Evolutionary conservation across 2,113 vertebrate genomes (phyloP).

Genomic region (Callospermophilus lateralis): DNA sequence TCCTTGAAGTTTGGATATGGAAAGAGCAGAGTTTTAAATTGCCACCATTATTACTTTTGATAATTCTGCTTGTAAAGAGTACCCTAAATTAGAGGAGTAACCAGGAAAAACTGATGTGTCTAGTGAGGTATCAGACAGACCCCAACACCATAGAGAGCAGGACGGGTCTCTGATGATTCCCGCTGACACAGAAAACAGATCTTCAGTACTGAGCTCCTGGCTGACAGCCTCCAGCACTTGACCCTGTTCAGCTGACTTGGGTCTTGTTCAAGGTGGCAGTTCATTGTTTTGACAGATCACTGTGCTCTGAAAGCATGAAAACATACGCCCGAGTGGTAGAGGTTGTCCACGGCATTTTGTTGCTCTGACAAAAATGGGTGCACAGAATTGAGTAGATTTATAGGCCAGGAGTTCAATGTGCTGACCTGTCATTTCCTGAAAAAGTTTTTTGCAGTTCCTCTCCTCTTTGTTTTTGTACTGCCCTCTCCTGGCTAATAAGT

Average conservation of each 20-base stretch:
- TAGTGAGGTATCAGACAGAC: not conserved
- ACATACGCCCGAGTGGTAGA: not conserved
- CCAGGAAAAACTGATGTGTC: not conserved
- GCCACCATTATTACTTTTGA: not conserved
- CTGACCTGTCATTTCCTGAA: conserved; percentile 47
- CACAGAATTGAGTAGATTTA: conserved; percentile 29
- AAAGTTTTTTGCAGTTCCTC: not conserved
- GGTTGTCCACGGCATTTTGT: not conserved
- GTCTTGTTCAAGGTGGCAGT: conserved; percentile 27
- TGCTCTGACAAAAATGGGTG: conserved; percentile 34
- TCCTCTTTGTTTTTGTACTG: conserved; percentile 38
- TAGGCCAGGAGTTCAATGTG: not conserved
- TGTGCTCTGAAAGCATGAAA: conserved; percentile 33
- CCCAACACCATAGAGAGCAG: not conserved
- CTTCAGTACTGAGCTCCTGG: not conserved
- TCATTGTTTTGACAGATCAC: conserved; percentile 23
- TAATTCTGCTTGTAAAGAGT: not conserved
- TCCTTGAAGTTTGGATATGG: not conserved
- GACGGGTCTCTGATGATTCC: not conserved
- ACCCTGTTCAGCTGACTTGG: not conserved
- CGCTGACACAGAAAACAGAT: conserved; percentile 2
- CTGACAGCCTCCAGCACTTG: not conserved
- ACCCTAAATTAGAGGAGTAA: not conserved
- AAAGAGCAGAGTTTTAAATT: not conserved
- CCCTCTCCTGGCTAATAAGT: conserved; percentile 64